These are phyloP conservation scores for Antechinus flavipes DNA, from an alignment of 2,113 vertebrate genomes.

Conservation along the genomic window DNA sequence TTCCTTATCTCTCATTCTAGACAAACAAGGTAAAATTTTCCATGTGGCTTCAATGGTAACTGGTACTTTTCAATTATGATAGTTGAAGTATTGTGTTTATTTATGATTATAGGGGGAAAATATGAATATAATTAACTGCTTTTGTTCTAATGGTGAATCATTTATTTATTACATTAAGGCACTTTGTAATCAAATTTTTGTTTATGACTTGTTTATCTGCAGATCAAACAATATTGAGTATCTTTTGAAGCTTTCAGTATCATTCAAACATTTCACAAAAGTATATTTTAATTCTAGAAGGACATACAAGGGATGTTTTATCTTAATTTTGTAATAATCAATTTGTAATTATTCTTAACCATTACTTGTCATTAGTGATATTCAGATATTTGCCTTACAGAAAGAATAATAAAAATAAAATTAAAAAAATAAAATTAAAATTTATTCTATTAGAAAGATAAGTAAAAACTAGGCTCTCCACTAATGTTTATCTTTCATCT, in stretches of 20 bases:
- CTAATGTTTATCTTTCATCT: not conserved
- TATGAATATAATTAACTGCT: not conserved
- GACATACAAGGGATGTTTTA: not conserved
- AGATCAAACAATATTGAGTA: not conserved
- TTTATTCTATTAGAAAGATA: not conserved
- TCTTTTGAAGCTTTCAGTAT: not conserved
- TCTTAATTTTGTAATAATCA: not conserved
- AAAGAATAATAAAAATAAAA: not conserved
- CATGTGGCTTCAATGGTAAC: constrained; percentile 12
- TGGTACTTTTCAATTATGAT: constrained; percentile 5
- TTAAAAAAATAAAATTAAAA: not conserved
- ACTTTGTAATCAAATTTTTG: constrained; percentile 1
- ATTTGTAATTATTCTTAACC: not conserved
- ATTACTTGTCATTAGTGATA: not conserved
- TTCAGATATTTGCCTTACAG: not conserved
- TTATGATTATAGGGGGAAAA: not conserved
- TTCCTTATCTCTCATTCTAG: constrained; percentile 20
- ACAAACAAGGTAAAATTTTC: not conserved
- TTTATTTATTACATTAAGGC: not conserved
- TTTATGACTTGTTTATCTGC: not conserved
- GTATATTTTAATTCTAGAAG: not conserved
- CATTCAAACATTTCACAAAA: not conserved
- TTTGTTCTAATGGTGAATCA: not conserved
- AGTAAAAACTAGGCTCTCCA: not conserved
- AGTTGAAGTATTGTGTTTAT: not conserved